phyloP scores from a whole-genome alignment of 1,140 invertebrate genomes.

The Bombus ignitus region DNA sequence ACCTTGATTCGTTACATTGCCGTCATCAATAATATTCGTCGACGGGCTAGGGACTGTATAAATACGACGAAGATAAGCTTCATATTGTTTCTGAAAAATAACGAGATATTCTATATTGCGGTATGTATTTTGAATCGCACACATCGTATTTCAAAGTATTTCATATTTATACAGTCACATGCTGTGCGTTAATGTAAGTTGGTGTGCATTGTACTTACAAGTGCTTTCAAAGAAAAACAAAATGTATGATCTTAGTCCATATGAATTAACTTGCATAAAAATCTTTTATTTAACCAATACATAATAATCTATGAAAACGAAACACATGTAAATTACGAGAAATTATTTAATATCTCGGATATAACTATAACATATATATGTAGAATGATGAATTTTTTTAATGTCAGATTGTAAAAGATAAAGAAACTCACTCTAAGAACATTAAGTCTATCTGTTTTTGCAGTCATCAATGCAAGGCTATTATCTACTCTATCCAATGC shows the following conservation, averaged over 20 bases:
- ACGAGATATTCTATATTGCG: neutral
- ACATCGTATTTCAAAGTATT: neutral
- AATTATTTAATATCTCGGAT: neutral
- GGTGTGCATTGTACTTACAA: neutral
- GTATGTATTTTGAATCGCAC: neutral
- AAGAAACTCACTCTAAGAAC: constrained; percentile 81
- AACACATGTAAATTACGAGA: neutral
- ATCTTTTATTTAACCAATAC: neutral
- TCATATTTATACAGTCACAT: neutral
- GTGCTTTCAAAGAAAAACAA: neutral
- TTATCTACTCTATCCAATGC: constrained; percentile 84
- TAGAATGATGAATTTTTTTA: neutral
- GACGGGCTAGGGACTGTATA: constrained; percentile 58
- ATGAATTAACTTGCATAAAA: neutral
- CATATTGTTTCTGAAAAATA: constrained; percentile 78
- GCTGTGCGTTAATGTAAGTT: neutral
- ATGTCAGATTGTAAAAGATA: neutral
- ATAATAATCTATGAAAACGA: neutral
- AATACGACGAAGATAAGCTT: constrained; percentile 70
- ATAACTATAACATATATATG: neutral
- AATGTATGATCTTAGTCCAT: too few species aligned
- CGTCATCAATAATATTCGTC: constrained; percentile 66
- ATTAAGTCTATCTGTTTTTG: constrained; percentile 85
- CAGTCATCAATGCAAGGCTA: constrained; percentile 83
- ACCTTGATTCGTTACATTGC: constrained; percentile 71